Evolutionary conservation across 2,113 vertebrate genomes (phyloP).

Genomic region (Mobula birostris): DNA sequence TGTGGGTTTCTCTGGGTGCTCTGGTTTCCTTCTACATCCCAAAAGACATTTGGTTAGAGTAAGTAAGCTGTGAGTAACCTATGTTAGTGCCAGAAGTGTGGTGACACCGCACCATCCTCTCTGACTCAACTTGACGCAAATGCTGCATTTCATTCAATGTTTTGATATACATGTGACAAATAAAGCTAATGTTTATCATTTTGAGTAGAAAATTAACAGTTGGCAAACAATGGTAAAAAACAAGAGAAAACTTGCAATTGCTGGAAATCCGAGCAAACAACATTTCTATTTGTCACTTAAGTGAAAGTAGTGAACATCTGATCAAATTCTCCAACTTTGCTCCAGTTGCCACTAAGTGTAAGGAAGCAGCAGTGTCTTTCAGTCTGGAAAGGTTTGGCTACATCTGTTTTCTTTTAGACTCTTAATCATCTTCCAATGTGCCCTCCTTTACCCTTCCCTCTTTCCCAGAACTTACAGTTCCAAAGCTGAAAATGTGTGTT

Average conservation of each 20-base stretch:
- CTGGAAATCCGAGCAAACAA: neutral
- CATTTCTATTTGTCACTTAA: neutral
- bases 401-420: slow-evolving; percentile 53
- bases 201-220: too few species aligned
- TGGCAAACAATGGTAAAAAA: neutral
- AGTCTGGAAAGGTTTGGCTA: slow-evolving; percentile 48
- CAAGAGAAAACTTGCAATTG: neutral
- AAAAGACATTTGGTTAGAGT: too few species aligned
- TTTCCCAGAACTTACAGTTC: slow-evolving; percentile 52
- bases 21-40: too few species aligned
- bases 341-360: neutral
- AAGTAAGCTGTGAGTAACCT: too few species aligned
- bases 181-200: too few species aligned
- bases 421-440: slow-evolving; percentile 53
- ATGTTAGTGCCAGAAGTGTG: too few species aligned
- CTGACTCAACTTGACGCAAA: too few species aligned
- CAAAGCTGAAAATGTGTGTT: slow-evolving; percentile 49
- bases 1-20: too few species aligned
- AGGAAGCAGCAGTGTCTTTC: slow-evolving; percentile 38
- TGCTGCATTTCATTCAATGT: too few species aligned
- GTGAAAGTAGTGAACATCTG: neutral
- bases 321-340: slow-evolving; percentile 21
- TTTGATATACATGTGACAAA: too few species aligned
- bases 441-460: slow-evolving; percentile 52
- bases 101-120: too few species aligned